These are phyloP conservation scores for Fulica atra DNA, from an alignment of 2,113 vertebrate species.

Conservation along the genomic window DNA sequence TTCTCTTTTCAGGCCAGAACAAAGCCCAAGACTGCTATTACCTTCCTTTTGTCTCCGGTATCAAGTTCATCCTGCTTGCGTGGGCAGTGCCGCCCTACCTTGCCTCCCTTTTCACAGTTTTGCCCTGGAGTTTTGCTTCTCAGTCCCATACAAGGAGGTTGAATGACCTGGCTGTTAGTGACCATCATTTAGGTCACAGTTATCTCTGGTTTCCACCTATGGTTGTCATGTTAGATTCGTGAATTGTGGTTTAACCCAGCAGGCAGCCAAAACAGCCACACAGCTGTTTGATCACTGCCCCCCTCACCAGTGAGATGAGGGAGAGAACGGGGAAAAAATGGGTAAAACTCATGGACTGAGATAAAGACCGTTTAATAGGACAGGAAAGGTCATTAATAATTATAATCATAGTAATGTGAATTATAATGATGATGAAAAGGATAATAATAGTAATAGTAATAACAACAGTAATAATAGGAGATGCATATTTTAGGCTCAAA, in stretches of 20 bases:
- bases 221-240: neutral
- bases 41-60: neutral
- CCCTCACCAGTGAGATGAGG: too few relatives aligned
- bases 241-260: neutral
- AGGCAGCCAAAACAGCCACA: too few relatives aligned
- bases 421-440: too few relatives aligned
- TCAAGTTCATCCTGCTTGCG: neutral
- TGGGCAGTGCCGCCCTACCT: fast-evolving
- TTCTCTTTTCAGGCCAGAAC: neutral
- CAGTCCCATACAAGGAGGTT: neutral
- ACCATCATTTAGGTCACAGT: neutral
- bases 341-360: too few relatives aligned
- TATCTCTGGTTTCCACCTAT: neutral
- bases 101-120: neutral
- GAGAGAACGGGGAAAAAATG: too few relatives aligned
- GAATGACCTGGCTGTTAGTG: neutral
- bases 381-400: too few relatives aligned
- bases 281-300: too few relatives aligned
- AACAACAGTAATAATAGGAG: too few relatives aligned
- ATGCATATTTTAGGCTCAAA: neutral
- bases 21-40: neutral
- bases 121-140: neutral
- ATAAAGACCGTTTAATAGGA: too few relatives aligned
- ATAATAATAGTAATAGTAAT: too few relatives aligned
- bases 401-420: too few relatives aligned